Evolutionary conservation across 2,113 vertebrate genomes (phyloP).

Genomic region (Sorex araneus): DNA sequence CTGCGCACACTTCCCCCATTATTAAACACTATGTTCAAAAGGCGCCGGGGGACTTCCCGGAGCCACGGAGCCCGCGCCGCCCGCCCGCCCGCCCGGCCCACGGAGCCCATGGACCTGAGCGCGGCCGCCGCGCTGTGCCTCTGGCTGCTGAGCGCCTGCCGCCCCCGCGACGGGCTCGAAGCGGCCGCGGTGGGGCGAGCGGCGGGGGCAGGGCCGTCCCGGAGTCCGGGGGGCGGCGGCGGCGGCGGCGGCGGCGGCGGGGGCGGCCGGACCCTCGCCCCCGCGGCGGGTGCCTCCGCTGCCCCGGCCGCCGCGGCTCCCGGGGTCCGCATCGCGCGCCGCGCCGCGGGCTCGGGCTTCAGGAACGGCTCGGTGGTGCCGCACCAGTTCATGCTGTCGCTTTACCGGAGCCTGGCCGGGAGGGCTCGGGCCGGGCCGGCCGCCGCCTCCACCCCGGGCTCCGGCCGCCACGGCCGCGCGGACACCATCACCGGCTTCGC

Average conservation of each 20-base stretch:
- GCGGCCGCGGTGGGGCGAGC: conserved; percentile 83
- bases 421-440: conserved; percentile 79
- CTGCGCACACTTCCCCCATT: conserved; percentile 85
- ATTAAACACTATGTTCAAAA: conserved; percentile 90
- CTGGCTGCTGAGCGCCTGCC: conserved; percentile 87
- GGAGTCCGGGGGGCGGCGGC: conserved; percentile 71
- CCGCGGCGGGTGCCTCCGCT: conserved; percentile 71
- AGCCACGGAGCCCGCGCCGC: conserved; percentile 81
- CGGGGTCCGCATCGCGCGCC: conserved; percentile 74
- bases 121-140: conserved; percentile 88
- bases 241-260: conserved; percentile 80
- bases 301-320: conserved; percentile 59
- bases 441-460: conserved; percentile 62
- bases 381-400: conserved; percentile 93
- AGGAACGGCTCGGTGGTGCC: conserved; percentile 88
- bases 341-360: conserved; percentile 78
- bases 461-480: conserved; percentile 76
- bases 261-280: conserved; percentile 69
- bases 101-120: conserved; percentile 88
- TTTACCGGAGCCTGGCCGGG: conserved; percentile 88
- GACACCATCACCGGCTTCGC: conserved; percentile 94
- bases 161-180: conserved; percentile 82
- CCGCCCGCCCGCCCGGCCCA: conserved; percentile 74
- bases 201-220: conserved; percentile 82
- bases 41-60: conserved; percentile 88